Evolutionary conservation across 2,797 vertebrate genomes (phyloP), one percentile per base, ranked within the genome.

Genomic region (Chanos chanos): DNA sequence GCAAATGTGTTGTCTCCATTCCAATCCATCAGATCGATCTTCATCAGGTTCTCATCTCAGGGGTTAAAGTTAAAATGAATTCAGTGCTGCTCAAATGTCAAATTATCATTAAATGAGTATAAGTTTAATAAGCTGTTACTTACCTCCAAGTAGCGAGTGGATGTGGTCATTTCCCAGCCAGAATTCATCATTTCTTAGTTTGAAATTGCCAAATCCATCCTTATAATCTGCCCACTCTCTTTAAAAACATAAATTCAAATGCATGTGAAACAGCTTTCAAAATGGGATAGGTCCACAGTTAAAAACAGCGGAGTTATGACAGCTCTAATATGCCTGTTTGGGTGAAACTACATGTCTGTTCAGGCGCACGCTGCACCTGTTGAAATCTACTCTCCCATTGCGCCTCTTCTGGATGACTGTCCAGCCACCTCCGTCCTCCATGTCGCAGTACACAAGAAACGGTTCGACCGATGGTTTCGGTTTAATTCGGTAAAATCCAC

Each of bases 141-240:
- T 68, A 94, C 94, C 91, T 71, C 83, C 15, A 0, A 87, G 78
- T 10, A 96, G 84, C 12, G 96, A 79, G 59, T 90, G 59, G 64
- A 95, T 93, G 61, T 86, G 84, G 40, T 96, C 89, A 0, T 96
- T 96, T 27, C 94, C 94, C 75, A 96, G 81, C 94, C 94, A 96
- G 67, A 93, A 91, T 82, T 96, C 94, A 79, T 94, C 94, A 30
- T 90, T 92, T 79, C 85, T 91, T 57, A 77, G 72, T 73, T 92
- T 90, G 68, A 93, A 92, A 77, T 88, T 75, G 33, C 94, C 94
- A 85, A 96, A 96, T 25, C 94, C 94, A 15, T 90, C 82, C 83
- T 81, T 92, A 81, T 96, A 96, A 62, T 93, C 92, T 56, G 86
- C 87, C 94, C 94, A 96, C 65, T 91, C 87, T 79, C 94, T 96